Evolutionary conservation across 2,888 invertebrate species (phyloP).

Genomic region (Automeris io): DNA sequence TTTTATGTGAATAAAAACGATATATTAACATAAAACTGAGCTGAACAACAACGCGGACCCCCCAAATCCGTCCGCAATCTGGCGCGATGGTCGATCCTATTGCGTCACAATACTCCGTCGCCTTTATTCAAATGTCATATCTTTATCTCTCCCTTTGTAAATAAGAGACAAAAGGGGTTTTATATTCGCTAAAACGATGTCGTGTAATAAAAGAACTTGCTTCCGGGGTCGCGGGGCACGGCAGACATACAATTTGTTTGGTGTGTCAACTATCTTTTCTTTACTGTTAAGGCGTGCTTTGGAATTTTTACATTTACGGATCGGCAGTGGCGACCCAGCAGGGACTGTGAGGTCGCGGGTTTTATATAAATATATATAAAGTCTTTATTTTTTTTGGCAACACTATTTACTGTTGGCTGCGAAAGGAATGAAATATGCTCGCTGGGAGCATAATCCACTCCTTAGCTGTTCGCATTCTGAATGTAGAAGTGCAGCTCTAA

Average conservation of each 20-base stretch:
- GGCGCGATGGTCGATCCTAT: constrained; percentile 21
- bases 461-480: no score
- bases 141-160: constrained; percentile 39
- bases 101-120: constrained; percentile 21
- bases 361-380: no score
- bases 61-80: constrained; percentile 9
- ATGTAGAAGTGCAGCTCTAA: no score
- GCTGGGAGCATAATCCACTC: no score
- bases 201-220: constrained; percentile 19
- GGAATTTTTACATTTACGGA: no score
- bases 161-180: constrained; percentile 39
- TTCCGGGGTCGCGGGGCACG: constrained; percentile 14
- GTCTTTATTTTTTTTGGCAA: no score
- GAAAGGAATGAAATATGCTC: no score
- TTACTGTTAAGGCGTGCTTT: no score
- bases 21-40: constrained; percentile 1
- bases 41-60: neutral
- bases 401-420: no score
- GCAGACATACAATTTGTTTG: constrained; percentile 1
- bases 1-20: neutral
- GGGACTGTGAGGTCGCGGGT: no score
- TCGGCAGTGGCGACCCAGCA: no score
- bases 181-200: constrained; percentile 17
- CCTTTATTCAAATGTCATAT: constrained; percentile 40
- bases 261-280: constrained; percentile 1